These are phyloP conservation scores for Urocyon cinereoargenteus DNA, from an alignment of 2,797 vertebrate species.

Conservation along the genomic window DNA sequence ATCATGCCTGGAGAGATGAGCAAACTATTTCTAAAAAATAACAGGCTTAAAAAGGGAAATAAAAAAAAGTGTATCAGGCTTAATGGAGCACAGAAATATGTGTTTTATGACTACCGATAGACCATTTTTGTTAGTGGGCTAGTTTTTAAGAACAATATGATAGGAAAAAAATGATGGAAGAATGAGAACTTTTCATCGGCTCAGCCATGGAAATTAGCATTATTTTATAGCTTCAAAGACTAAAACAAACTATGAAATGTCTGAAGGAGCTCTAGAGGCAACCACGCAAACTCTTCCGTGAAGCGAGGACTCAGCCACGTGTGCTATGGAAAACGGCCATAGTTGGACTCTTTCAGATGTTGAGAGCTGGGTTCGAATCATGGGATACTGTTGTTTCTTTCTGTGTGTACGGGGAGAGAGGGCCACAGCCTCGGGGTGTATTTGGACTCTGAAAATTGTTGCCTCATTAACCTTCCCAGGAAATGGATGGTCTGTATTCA, in stretches of 20 bases:
- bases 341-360: background rate
- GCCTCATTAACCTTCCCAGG: background rate
- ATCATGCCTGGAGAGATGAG: background rate
- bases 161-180: background rate
- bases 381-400: slow-evolving; percentile 21
- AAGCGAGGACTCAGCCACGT: background rate
- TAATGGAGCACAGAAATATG: background rate
- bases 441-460: slow-evolving; percentile 16
- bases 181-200: slow-evolving; percentile 33
- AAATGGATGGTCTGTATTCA: background rate
- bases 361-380: background rate
- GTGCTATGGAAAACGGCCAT: background rate
- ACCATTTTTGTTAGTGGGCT: slow-evolving; percentile 14
- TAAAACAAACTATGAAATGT: background rate
- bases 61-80: background rate
- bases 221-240: background rate
- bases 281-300: background rate
- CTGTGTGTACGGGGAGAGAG: background rate
- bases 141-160: slow-evolving; percentile 26
- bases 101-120: background rate
- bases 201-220: background rate
- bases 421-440: background rate
- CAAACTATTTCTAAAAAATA: background rate
- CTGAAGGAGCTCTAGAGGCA: background rate
- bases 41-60: background rate